Percentiles rank a stretch among this genome's conserved stretches.
Conservation (phyloP, 2,888 invertebrate genomes). For the Corythucha ciliata region DNA sequence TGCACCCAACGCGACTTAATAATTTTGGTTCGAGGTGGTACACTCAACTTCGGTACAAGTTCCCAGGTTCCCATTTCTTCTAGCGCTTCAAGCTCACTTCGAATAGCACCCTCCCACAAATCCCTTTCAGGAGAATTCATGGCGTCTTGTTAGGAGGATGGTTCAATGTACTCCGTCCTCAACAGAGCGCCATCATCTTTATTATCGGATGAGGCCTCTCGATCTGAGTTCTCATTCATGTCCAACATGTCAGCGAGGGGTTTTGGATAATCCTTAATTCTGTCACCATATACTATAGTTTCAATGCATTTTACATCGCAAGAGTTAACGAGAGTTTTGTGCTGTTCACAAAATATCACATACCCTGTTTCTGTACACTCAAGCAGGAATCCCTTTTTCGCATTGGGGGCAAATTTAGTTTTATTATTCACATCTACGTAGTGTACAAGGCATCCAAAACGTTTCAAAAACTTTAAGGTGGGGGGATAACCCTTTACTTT, state of each 20-base stretch:
- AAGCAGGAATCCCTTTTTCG: conserved; percentile 7
- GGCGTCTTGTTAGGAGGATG: conserved; percentile 5
- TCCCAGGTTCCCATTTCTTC: conserved; percentile 18
- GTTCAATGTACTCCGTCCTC: background rate
- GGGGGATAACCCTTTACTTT: conserved; percentile 3
- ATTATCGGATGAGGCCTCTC: background rate
- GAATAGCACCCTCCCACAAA: conserved; percentile 12
- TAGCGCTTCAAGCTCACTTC: conserved; percentile 6
- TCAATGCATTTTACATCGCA: conserved; percentile 12
- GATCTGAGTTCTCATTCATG: background rate
- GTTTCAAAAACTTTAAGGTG: background rate
- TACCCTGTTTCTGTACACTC: conserved; percentile 7
- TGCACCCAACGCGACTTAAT: conserved; percentile 8
- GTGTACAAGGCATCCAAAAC: conserved; percentile 13
- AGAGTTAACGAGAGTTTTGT: conserved; percentile 1
- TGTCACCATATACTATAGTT: conserved; percentile 11
- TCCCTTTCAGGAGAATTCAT: conserved; percentile 1
- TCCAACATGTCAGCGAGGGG: background rate
- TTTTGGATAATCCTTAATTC: conserved; percentile 9
- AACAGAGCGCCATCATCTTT: background rate
- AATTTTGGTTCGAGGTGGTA: background rate
- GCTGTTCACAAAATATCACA: conserved; percentile 1
- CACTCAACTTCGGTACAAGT: background rate
- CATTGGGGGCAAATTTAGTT: conserved; percentile 5
- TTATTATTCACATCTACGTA: background rate